phyloP scores from a whole-genome alignment of 2,797 vertebrate species.

The Pteropus rufus region DNA sequence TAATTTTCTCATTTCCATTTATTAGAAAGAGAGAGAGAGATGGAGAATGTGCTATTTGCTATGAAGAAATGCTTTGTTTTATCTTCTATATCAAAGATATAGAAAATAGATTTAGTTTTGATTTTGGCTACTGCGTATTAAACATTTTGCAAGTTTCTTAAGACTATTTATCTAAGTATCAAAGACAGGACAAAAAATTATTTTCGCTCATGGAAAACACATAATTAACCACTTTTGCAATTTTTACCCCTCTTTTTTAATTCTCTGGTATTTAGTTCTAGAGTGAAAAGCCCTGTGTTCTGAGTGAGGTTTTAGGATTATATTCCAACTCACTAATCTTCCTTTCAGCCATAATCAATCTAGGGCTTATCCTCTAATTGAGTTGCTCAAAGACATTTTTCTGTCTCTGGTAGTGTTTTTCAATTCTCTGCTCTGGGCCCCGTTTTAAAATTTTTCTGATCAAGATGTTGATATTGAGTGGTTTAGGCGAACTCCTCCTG shows the following conservation, averaged over 20 bases:
- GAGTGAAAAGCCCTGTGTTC: neutral
- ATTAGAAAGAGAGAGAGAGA: neutral
- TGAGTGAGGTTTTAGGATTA: neutral
- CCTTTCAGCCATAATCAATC: neutral
- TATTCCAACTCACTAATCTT: neutral
- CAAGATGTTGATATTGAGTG: neutral
- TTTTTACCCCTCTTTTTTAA: neutral
- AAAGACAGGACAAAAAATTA: neutral
- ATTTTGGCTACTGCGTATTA: neutral
- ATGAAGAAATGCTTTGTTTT: neutral
- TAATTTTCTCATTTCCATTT: neutral
- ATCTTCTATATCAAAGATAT: neutral
- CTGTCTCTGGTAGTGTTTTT: neutral
- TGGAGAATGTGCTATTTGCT: neutral
- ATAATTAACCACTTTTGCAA: neutral
- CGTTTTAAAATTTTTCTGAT: neutral
- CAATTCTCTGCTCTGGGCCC: neutral
- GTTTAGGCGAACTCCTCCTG: neutral
- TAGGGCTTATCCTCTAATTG: neutral
- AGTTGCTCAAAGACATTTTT: neutral
- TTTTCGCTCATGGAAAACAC: neutral
- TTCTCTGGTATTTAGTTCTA: neutral
- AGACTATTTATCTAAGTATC: neutral
- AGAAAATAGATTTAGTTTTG: neutral
- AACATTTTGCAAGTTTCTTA: neutral